These are phyloP conservation scores for Pheosia tremula DNA, from an alignment of 2,888 invertebrate genomes.

Conservation along the genomic window DNA sequence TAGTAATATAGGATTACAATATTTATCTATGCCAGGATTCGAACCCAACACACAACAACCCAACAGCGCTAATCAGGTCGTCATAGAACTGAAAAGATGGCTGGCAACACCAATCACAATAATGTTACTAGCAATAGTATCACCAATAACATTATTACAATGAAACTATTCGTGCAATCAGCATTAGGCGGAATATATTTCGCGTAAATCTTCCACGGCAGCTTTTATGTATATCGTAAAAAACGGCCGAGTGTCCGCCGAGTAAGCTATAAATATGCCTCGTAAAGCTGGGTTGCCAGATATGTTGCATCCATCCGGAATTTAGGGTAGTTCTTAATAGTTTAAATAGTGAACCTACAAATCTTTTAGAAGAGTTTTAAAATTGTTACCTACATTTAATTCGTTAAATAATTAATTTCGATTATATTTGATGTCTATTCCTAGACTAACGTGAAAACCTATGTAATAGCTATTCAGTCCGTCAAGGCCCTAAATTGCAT, in stretches of 20 bases:
- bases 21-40: too few species aligned
- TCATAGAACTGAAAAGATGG: background rate
- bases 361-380: background rate
- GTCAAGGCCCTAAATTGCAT: background rate
- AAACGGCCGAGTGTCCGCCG: conserved; percentile 76
- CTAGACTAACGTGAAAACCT: too few species aligned
- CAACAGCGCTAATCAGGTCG: too few species aligned
- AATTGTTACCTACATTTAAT: background rate
- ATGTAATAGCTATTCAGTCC: too few species aligned
- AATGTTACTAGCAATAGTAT: background rate
- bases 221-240: conserved; percentile 84
- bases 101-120: conserved; percentile 6
- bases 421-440: too few species aligned
- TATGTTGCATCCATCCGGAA: background rate
- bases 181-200: conserved; percentile 82
- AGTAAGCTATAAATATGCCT: conserved; percentile 75
- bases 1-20: too few species aligned
- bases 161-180: conserved; percentile 66
- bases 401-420: too few species aligned
- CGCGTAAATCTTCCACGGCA: conserved; percentile 81
- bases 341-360: background rate
- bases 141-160: conserved; percentile 63
- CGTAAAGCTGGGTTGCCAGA: conserved; percentile 57
- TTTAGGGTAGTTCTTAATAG: background rate
- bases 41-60: too few species aligned